Conservation (phyloP, 2,113 vertebrate species). For the Equus quagga region DNA sequence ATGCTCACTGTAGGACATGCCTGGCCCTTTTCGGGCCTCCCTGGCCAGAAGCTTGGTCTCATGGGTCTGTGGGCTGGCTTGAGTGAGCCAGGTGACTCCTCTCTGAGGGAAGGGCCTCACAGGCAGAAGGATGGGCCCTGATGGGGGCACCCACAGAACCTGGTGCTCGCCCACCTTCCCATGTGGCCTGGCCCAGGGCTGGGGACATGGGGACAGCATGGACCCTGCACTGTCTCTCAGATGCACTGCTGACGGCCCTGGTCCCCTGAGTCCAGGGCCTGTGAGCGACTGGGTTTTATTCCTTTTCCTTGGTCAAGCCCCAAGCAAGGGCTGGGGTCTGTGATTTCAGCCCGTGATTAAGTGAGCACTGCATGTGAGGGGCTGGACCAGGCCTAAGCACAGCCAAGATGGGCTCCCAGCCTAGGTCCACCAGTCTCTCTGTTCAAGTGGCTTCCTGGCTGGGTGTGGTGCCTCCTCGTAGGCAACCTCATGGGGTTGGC, state of each 20-base stretch:
- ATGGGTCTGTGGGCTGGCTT: background rate
- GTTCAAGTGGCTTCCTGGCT: background rate
- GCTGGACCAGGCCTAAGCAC: background rate
- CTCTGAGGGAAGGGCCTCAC: background rate
- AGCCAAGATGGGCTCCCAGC: background rate
- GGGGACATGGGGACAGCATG: background rate
- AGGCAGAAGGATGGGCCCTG: background rate
- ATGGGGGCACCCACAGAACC: fast-evolving
- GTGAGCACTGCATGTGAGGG: background rate
- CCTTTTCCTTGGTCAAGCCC: background rate
- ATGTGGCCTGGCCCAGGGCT: background rate
- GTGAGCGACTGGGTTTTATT: background rate
- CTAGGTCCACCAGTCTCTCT: background rate
- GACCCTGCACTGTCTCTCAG: background rate
- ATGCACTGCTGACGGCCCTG: background rate
- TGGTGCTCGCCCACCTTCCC: background rate
- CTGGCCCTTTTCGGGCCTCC: background rate
- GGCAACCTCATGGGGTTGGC: fast-evolving
- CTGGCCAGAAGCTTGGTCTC: background rate
- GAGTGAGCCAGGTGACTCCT: background rate
- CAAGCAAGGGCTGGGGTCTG: background rate
- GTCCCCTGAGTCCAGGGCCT: background rate
- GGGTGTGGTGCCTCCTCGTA: background rate
- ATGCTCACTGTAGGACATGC: fast-evolving
- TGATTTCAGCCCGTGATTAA: fast-evolving